Conservation (phyloP, 37 sponge, comb jelly and placozoan species). For the Dysidea cf. avara region DNA sequence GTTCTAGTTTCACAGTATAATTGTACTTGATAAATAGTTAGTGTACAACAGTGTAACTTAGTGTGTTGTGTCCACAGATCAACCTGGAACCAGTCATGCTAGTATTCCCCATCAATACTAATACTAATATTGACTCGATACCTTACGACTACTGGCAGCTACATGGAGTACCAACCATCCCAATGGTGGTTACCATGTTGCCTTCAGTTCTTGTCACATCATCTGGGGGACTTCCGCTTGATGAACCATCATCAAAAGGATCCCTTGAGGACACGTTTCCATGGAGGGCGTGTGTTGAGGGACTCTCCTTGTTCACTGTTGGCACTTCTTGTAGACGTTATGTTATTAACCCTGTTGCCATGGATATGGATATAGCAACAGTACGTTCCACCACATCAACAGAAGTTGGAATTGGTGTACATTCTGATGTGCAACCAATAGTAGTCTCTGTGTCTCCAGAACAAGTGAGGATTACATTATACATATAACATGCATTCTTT, state of each 20-base stretch:
- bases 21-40: too few relatives aligned
- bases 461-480: too few relatives aligned
- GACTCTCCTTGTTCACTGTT: conserved; percentile 26
- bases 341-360: conserved; percentile 34
- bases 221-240: conserved; percentile 34
- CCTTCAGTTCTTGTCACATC: conserved; percentile 33
- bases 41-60: too few relatives aligned
- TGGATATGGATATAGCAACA: conserved; percentile 46
- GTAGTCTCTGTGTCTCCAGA: too few relatives aligned
- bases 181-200: conserved; percentile 17
- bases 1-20: too few relatives aligned
- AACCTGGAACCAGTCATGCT: conserved; percentile 17
- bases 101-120: conserved; percentile 4
- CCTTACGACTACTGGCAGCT: too few relatives aligned
- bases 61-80: conserved; percentile 21
- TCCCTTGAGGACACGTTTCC: conserved; percentile 34
- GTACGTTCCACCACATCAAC: neutral
- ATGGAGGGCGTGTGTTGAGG: conserved; percentile 41
- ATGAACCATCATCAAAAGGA: conserved; percentile 46
- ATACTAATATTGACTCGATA: too few relatives aligned
- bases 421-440: too few relatives aligned
- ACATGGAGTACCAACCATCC: too few relatives aligned
- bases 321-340: neutral
- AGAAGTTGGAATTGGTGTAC: too few relatives aligned
- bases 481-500: neutral